Conservation (phyloP, 2,113 vertebrate species). For the Hemibates koningsi region DNA sequence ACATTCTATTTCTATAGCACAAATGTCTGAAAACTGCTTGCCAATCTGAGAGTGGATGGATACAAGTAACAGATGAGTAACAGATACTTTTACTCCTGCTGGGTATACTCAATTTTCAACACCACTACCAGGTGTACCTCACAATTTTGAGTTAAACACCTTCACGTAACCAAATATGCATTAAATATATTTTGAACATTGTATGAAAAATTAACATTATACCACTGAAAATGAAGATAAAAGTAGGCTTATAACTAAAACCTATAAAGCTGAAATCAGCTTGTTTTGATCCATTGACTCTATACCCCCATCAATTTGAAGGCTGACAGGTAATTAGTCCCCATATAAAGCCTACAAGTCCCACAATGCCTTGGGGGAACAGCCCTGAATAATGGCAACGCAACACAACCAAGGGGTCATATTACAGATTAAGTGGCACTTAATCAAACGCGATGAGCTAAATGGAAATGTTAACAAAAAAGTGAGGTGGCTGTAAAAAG, state of each 20-base stretch:
- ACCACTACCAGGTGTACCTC: neutral
- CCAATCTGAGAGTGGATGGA: neutral
- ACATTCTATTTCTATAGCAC: neutral
- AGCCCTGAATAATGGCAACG: neutral
- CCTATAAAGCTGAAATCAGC: neutral
- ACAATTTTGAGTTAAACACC: neutral
- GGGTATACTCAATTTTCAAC: neutral
- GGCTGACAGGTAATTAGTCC: conserved; percentile 18
- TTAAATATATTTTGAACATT: neutral
- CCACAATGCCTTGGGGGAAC: neutral
- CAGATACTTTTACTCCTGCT: neutral
- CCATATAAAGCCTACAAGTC: conserved; percentile 1
- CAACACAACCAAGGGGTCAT: neutral
- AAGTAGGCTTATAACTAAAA: neutral
- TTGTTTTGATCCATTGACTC: neutral
- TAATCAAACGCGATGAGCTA: neutral
- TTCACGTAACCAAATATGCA: neutral
- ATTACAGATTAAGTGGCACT: neutral
- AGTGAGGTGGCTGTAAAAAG: neutral
- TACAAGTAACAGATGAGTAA: neutral
- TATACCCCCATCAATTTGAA: neutral
- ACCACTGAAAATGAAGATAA: neutral
- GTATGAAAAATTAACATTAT: neutral
- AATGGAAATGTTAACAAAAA: neutral
- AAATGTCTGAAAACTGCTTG: neutral